phyloP scores from a whole-genome alignment of 2,113 vertebrate species.

The Loxodonta africana region DNA sequence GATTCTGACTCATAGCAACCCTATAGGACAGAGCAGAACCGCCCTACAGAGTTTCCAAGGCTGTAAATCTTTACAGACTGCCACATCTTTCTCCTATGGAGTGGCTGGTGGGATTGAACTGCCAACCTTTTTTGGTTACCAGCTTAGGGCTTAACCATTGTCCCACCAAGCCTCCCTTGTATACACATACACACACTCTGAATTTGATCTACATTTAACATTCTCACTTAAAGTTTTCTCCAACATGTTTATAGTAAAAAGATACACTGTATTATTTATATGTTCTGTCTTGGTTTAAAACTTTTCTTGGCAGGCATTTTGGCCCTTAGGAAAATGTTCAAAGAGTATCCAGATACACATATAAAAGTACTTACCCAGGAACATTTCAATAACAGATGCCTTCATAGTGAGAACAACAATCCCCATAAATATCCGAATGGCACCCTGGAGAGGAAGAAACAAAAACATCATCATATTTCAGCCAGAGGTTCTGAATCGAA shows the following conservation, averaged over 20 bases:
- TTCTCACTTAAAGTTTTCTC: slow-evolving; percentile 44
- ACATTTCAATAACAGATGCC: slow-evolving; percentile 82
- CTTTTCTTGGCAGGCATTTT: slow-evolving; percentile 70
- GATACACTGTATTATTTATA: slow-evolving; percentile 53
- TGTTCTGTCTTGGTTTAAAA: slow-evolving; percentile 62
- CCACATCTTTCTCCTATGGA: too few species aligned
- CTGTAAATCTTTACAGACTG: too few species aligned
- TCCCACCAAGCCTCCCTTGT: too few species aligned
- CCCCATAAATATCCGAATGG: slow-evolving; percentile 63
- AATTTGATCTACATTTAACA: slow-evolving; percentile 44
- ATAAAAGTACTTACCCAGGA: slow-evolving; percentile 88
- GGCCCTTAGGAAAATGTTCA: slow-evolving; percentile 63
- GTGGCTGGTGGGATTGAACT: too few species aligned
- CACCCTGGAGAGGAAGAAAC: slow-evolving; percentile 79
- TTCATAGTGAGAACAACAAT: slow-evolving; percentile 87
- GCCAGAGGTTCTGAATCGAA: slow-evolving; percentile 33
- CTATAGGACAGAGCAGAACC: too few species aligned
- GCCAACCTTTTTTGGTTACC: too few species aligned
- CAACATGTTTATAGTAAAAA: slow-evolving; percentile 51
- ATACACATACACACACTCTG: not conserved
- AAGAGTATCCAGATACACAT: slow-evolving; percentile 72
- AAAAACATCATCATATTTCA: slow-evolving; percentile 64
- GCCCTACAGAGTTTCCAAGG: too few species aligned
- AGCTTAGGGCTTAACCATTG: too few species aligned
- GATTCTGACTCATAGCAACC: too few species aligned